Percentiles rank a stretch among this genome's conserved stretches.
Evolutionary conservation across 2,797 vertebrate genomes (phyloP).

Genomic region (Onychomys arenicola): DNA sequence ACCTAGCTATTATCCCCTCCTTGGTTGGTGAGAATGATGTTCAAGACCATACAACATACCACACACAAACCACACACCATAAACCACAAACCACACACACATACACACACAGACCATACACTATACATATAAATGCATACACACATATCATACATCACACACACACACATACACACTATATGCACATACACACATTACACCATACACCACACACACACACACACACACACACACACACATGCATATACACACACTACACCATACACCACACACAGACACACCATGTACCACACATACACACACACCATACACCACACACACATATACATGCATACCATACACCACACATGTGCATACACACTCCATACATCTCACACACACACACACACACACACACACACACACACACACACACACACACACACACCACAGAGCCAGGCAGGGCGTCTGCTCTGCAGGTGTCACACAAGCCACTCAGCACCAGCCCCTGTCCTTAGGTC

Average conservation of each 20-base stretch:
- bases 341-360: no score
- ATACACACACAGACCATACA: not conserved
- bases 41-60: not conserved
- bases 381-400: not conserved
- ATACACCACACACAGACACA: no score
- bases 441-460: not conserved
- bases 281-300: no score
- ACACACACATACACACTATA: not conserved
- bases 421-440: not conserved
- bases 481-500: not conserved
- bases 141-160: not conserved
- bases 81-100: not conserved
- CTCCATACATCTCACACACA: not conserved
- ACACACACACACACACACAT: no score
- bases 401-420: not conserved
- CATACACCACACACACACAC: not conserved
- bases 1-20: no score
- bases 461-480: accelerated
- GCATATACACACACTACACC: no score
- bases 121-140: not conserved
- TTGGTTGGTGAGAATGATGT: not conserved
- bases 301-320: not conserved
- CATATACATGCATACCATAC: not conserved
- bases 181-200: not conserved
- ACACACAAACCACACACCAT: not conserved